phyloP scores from a whole-genome alignment of 2,113 vertebrate species.

The Hemiscyllium ocellatum region DNA sequence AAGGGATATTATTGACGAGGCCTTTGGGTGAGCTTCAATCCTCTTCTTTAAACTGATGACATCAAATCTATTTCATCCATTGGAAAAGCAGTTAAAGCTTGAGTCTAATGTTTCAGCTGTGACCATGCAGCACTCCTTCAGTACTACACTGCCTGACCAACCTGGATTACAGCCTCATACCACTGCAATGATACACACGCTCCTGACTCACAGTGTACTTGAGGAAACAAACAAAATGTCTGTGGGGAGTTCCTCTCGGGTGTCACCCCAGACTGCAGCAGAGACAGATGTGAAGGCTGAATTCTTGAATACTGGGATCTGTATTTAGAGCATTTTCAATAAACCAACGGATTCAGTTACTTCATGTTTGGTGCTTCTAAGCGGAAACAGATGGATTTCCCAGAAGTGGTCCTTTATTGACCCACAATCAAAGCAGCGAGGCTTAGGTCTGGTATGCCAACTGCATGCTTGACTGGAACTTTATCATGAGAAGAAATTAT shows the following conservation, averaged over 20 bases:
- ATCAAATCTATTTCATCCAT: not conserved
- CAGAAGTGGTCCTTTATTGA: conserved; percentile 24
- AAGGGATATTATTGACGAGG: not conserved
- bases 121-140: not conserved
- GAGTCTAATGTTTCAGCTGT: too few relatives aligned
- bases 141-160: not conserved
- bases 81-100: not conserved
- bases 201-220: not conserved
- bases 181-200: not conserved
- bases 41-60: not conserved
- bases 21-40: too few relatives aligned
- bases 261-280: not conserved
- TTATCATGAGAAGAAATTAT: conserved; percentile 15
- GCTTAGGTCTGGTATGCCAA: conserved; percentile 4
- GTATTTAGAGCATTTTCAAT: conserved; percentile 31
- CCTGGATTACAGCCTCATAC: not conserved
- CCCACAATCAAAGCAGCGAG: conserved; percentile 26
- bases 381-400: conserved; percentile 18
- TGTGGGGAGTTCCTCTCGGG: not conserved
- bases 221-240: not conserved
- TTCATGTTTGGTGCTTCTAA: conserved; percentile 16
- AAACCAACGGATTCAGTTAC: not conserved
- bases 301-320: not conserved
- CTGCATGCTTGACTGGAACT: conserved; percentile 20
- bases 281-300: not conserved